phyloP scores from a whole-genome alignment of 2,113 vertebrate species.

The Nerophis ophidion region DNA sequence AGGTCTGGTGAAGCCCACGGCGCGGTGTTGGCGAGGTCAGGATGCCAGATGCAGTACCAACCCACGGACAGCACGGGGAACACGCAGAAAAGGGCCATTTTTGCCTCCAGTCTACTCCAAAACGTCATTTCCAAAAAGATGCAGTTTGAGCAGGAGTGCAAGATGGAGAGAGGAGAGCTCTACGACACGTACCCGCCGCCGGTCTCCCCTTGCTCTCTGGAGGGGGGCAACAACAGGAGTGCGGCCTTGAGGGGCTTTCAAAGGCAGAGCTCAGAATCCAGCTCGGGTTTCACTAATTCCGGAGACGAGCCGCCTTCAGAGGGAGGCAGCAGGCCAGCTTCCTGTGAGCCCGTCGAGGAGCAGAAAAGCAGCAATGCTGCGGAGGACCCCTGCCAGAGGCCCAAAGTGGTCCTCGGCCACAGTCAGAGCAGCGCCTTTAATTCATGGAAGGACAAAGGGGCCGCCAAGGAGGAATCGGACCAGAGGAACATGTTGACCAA shows the following conservation, averaged over 20 bases:
- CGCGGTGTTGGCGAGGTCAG: conserved; percentile 48
- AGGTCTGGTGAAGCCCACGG: conserved; percentile 58
- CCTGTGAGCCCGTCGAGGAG: conserved; percentile 68
- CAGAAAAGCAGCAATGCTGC: conserved; percentile 19
- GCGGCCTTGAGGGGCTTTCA: conserved; percentile 56
- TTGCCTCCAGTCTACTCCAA: conserved; percentile 89
- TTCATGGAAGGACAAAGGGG: conserved; percentile 76
- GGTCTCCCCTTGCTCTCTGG: conserved; percentile 26
- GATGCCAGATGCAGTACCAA: conserved; percentile 50
- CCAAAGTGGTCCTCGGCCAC: conserved; percentile 69
- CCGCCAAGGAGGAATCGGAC: conserved; percentile 49
- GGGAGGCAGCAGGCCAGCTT: conserved; percentile 45
- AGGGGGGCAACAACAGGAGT: conserved; percentile 46
- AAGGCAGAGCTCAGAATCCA: conserved; percentile 80
- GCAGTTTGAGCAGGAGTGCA: conserved; percentile 89
- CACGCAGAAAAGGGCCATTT: conserved; percentile 79
- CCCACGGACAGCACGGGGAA: conserved; percentile 52
- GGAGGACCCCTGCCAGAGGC: conserved; percentile 55
- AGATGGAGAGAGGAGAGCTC: conserved; percentile 86
- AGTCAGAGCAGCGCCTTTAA: conserved; percentile 83
- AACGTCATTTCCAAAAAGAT: conserved; percentile 98
- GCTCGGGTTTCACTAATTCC: conserved; percentile 72
- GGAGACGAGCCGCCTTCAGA: conserved; percentile 48
- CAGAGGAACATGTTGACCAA: conserved; percentile 75
- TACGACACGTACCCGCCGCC: conserved; percentile 46